These are phyloP conservation scores for Benthosema pterotum DNA, from an alignment of 2,797 vertebrate genomes.

Conservation along the genomic window DNA sequence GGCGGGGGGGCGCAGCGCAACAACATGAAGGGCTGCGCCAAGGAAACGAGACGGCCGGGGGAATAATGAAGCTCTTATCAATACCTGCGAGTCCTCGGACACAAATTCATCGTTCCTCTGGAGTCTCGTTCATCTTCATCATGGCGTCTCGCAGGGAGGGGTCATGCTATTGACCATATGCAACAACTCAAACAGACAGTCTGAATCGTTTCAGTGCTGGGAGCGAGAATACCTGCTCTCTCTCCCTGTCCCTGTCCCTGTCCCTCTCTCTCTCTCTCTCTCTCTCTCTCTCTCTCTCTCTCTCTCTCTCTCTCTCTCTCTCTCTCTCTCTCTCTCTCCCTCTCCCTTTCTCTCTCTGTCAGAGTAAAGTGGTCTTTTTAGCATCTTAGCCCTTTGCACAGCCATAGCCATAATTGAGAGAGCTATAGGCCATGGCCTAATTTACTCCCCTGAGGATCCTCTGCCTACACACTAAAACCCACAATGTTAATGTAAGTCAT, in stretches of 20 bases:
- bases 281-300: no score
- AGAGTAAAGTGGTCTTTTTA: constrained; percentile 12
- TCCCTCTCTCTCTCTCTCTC: no score
- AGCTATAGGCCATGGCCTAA: no score
- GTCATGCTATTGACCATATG: constrained; percentile 38
- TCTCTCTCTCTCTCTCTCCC: constrained; percentile 13
- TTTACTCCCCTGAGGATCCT: no score
- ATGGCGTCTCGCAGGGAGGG: constrained; percentile 33
- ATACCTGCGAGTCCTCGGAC: constrained; percentile 55
- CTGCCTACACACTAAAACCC: no score
- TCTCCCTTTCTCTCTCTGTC: constrained; percentile 11
- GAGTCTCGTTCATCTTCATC: constrained; percentile 60
- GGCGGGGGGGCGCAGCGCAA: constrained; percentile 26
- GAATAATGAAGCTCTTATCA: constrained; percentile 65
- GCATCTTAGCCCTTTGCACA: background rate
- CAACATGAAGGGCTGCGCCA: constrained; percentile 21
- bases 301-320: constrained; percentile 3
- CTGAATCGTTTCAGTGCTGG: constrained; percentile 23
- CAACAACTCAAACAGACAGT: constrained; percentile 42
- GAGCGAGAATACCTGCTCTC: constrained; percentile 26
- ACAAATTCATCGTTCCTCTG: constrained; percentile 44
- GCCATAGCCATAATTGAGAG: constrained; percentile 17
- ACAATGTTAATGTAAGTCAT: no score
- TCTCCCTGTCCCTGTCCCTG: no score
- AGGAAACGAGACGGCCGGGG: constrained; percentile 4